Percentiles rank a stretch among this genome's conserved stretches.
Evolutionary conservation across 2,888 invertebrate species (phyloP).

Genomic region (Nowickia ferox): DNA sequence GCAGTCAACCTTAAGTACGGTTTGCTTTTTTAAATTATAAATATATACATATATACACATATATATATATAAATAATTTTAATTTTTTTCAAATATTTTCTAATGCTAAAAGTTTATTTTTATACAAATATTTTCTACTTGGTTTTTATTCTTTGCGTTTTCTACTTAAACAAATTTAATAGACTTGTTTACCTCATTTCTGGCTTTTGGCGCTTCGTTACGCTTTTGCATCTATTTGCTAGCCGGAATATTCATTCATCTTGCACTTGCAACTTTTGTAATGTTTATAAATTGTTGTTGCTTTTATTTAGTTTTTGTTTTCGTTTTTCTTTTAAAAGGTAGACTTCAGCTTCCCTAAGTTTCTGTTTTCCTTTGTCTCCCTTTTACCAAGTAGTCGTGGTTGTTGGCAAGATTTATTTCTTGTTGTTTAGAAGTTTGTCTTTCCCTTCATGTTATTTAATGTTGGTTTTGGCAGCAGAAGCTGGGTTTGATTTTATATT

Average conservation of each 20-base stretch:
- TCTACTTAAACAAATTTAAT: conserved; percentile 35
- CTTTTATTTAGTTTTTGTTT: too few species aligned
- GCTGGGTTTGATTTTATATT: background rate
- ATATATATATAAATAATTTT: too few species aligned
- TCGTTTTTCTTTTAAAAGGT: conserved; percentile 19
- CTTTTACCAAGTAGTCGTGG: background rate
- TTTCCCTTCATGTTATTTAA: conserved; percentile 15
- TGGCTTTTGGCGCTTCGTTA: conserved; percentile 44
- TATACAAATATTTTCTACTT: background rate
- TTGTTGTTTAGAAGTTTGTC: conserved; percentile 61
- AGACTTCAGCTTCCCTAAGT: conserved; percentile 20
- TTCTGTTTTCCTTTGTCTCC: background rate
- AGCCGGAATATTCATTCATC: conserved; percentile 36
- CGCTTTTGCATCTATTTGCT: conserved; percentile 17
- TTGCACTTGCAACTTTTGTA: conserved; percentile 26
- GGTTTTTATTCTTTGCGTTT: background rate
- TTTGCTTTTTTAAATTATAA: background rate
- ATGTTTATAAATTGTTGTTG: conserved; percentile 46
- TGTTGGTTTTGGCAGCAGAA: conserved; percentile 35
- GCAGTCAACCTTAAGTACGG: conserved; percentile 11
- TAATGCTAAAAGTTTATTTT: conserved; percentile 27
- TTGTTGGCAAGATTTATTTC: conserved; percentile 59
- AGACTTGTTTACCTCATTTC: conserved; percentile 57
- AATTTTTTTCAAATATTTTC: background rate
- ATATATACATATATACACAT: too few species aligned